Conservation (phyloP, 2,888 invertebrate species). For the Phasia obesa region DNA sequence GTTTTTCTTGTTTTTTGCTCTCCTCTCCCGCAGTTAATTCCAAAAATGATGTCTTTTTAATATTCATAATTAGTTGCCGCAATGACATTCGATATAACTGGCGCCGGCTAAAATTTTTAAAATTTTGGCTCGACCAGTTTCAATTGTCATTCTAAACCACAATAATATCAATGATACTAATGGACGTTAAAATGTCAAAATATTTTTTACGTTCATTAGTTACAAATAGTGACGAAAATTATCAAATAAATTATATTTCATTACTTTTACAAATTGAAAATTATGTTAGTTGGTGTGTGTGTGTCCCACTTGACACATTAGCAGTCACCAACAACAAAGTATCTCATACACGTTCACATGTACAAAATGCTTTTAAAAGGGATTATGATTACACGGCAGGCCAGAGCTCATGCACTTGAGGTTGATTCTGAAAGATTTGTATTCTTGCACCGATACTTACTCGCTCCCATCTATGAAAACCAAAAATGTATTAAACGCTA, state of each 20-base stretch:
- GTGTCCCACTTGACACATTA: slow-evolving; percentile 48
- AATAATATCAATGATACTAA: slow-evolving; percentile 15
- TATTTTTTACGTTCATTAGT: slow-evolving; percentile 61
- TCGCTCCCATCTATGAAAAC: neutral
- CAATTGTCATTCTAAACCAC: slow-evolving; percentile 38
- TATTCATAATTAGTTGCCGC: slow-evolving; percentile 55
- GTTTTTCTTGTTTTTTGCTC: neutral
- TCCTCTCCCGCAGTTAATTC: neutral
- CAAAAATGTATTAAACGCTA: neutral
- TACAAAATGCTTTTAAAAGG: neutral
- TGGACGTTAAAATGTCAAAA: slow-evolving; percentile 62
- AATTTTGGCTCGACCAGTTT: slow-evolving; percentile 13
- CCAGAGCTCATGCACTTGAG: slow-evolving; percentile 36
- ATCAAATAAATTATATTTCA: slow-evolving; percentile 44
- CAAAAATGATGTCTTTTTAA: slow-evolving; percentile 38
- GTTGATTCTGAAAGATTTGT: slow-evolving; percentile 31
- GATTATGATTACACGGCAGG: slow-evolving; percentile 21
- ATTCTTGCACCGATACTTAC: slow-evolving; percentile 21
- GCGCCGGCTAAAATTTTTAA: slow-evolving; percentile 62
- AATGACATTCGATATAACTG: slow-evolving; percentile 43
- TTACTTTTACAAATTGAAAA: slow-evolving; percentile 4
- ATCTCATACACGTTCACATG: too few species aligned
- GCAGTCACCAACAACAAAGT: neutral
- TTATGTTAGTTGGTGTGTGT: neutral
- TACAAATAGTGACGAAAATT: slow-evolving; percentile 51